Percentiles rank a stretch among this genome's conserved stretches.
Evolutionary conservation across 2,797 vertebrate genomes (phyloP).

Genomic region (Rhodeus uyekii): DNA sequence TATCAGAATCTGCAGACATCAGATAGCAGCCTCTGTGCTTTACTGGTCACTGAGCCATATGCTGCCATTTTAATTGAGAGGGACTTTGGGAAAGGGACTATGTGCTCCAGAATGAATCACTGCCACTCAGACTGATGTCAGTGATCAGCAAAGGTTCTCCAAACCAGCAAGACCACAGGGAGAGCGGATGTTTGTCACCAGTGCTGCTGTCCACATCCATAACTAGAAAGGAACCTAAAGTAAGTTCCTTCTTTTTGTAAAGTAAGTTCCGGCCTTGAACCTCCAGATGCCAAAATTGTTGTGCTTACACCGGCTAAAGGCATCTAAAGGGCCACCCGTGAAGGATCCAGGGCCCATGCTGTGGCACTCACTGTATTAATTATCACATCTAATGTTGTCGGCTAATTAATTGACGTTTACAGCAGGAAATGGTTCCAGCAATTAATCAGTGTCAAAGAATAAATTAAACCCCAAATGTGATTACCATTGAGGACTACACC

Average conservation of each 20-base stretch:
- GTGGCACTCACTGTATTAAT: conserved; percentile 74
- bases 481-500: conserved; percentile 62
- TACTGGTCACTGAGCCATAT: conserved; percentile 75
- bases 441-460: conserved; percentile 75
- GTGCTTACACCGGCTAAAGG: conserved; percentile 50
- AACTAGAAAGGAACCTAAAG: conserved; percentile 40
- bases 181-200: conserved; percentile 39
- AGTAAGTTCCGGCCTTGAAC: conserved; percentile 2
- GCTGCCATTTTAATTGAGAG: conserved; percentile 80
- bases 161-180: conserved; percentile 52
- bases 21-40: conserved; percentile 67
- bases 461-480: conserved; percentile 70
- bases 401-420: conserved; percentile 80
- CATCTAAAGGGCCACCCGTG: conserved; percentile 52
- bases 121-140: conserved; percentile 67
- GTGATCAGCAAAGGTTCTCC: conserved; percentile 56
- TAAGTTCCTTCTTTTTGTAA: conserved; percentile 39
- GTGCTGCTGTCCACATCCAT: conserved; percentile 4
- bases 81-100: conserved; percentile 77
- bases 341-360: conserved; percentile 52
- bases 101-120: conserved; percentile 74
- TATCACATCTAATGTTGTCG: conserved; percentile 74
- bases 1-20: conserved; percentile 52
- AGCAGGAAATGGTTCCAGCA: conserved; percentile 68
- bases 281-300: conserved; percentile 38